Evolutionary conservation across 1,140 invertebrate species (phyloP), one percentile per base, ranked within the genome.

Genomic region (Drosophila tropicalis): DNA sequence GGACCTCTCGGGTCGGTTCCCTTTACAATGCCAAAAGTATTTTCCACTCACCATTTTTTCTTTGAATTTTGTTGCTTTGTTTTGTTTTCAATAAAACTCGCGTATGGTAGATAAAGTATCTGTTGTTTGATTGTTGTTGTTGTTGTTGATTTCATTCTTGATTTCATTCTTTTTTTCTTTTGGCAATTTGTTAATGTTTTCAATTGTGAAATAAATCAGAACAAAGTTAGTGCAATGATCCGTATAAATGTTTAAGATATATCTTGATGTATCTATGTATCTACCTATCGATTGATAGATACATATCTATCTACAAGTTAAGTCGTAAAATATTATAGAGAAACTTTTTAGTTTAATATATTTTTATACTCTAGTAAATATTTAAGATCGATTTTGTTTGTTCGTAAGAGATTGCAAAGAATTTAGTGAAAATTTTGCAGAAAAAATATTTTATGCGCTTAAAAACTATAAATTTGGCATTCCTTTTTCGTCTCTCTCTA

Each of bases 171-270:
- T 5, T 44, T 1, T 44, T 17, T 17, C 5, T 7, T 9, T 51
- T 9, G 9, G 17, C 44, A 51, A 51, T 51, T 51, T 51, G 44
- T 51, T 51, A 51, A 51, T 51, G 44, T 51, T 51, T 51, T 22
- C 7, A 19, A 4, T 51, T 22, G 34, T 3, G 4, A 19, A 9
- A 47, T 44, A 44, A 44, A 44, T 44, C 15, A 47, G 44, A 47
- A 17, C 9, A 51, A 22, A 15, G 4, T 19, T 22, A 12, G 9
- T 17, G 15, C 15, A 47, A 47, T 51, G 17, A 51, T 51, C 1
- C 5, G 10, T 17, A 51, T 51, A 51, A 51, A 22, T 51, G 36
- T 39, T 36, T 36, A 5, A 29, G n/a, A n/a, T n/a, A 29, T 5
- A 29, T 29, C 25, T 5, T 5, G 25, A 29, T 29, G 4, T 29